Base-by-base conservation (phyloP, 2,888 invertebrate genomes). In the Sialis lutaria region DNA sequence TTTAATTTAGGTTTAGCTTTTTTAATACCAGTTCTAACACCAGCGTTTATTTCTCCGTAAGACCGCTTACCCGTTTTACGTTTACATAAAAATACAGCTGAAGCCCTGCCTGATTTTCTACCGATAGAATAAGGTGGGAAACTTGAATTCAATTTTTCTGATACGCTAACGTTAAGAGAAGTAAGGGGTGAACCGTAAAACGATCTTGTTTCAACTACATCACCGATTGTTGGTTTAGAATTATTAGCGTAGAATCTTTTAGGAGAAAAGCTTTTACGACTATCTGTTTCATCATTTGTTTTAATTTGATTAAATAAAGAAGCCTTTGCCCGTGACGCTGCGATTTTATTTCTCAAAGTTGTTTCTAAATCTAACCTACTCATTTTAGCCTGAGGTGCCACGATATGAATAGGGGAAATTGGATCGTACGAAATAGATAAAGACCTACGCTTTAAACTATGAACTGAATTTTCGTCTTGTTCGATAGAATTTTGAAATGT, bases 1-100 rank as follows among this genome's bases (percentile, higher is more conserved):
- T 58, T 58, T 8, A 47, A 44, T 45, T 68, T 67, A 1, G 65
- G 58, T 60, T 74, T 80, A 1, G 77, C 78, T 57, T 73, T 77
- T 43, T 69, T 67, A 45, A 81, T 77, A 50, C 69, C 74, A 55
- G 81, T 80, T 48, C 67, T 62, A 0, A 81, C 80, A 1, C 80
- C 80, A 49, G 70, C 64, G 56, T 81, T 80, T n/a, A 81, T 78
- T 57, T 74, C 72, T 0, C 77, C 77, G 7, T 68, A 55, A 47
- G 50, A 68, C 44, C 62, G 64, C 31, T 49, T 60, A 58, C 44
- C 58, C 57, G 0, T 67, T 56, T 44, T 64, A 55, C 1, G 64
- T 57, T 44, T 63, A 60, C 30, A 59, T 52, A 52, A 65, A 61
- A 13, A 55, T 30, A 53, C n/a, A 22, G 22, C 22, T 6, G 42